Conservation (phyloP, 2,888 invertebrate genomes). For the Eurytoma californica region DNA sequence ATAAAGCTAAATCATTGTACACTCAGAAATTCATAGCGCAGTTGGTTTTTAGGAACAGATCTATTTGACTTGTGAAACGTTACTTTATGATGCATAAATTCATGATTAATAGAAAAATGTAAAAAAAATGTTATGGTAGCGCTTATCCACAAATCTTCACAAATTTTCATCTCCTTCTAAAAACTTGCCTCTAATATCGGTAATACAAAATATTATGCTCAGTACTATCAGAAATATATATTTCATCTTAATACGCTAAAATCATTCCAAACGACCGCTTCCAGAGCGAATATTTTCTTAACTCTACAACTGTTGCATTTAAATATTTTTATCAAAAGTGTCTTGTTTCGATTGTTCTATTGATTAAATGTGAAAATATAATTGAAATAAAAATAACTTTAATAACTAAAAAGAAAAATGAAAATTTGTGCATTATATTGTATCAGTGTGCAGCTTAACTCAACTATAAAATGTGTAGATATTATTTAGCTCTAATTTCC, state of each 20-base stretch:
- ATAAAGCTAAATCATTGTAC: conserved; percentile 32
- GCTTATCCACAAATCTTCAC: conserved; percentile 4
- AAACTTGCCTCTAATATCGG: not conserved
- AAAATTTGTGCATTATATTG: conserved; percentile 21
- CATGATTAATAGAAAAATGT: conserved; percentile 36
- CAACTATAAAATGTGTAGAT: conserved; percentile 7
- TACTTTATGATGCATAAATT: conserved; percentile 20
- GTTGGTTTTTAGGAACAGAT: conserved; percentile 38
- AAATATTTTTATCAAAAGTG: conserved; percentile 43
- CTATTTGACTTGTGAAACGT: conserved; percentile 23
- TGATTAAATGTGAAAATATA: conserved; percentile 13
- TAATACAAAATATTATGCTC: conserved; percentile 50
- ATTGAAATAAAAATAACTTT: conserved; percentile 3
- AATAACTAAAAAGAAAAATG: not conserved
- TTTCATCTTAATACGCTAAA: conserved; percentile 22
- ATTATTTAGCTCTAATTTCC: conserved; percentile 5
- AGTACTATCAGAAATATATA: conserved; percentile 36
- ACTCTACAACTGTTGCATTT: conserved; percentile 24
- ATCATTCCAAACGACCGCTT: conserved; percentile 37
- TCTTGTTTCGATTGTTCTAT: not conserved
- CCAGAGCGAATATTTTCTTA: conserved; percentile 45
- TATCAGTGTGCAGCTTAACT: conserved; percentile 24
- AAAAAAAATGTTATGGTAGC: conserved; percentile 37
- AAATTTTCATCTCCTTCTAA: not conserved
- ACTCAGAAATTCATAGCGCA: conserved; percentile 25